Base-by-base conservation (phyloP, 1,140 invertebrate species). In the Leptinotarsa undecemlineata region DNA sequence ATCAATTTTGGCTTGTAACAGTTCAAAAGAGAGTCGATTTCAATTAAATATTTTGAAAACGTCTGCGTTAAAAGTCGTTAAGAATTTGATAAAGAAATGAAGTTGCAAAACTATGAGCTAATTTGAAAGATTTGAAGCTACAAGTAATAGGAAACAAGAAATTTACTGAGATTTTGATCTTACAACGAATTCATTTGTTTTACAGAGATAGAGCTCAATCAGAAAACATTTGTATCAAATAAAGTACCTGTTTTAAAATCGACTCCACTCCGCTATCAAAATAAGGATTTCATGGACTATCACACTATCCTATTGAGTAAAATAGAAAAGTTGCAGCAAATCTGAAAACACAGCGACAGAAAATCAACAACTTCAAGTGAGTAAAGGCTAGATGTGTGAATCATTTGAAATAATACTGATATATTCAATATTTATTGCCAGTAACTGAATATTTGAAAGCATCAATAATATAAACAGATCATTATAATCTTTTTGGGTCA, bases 1-100 rank as follows among this genome's bases (percentile, higher is more conserved):
- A 2, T 68, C 74, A 14, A 68, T 23, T 13, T 57, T 66, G 8
- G 68, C 76, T 23, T 74, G 75, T 20, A n/a, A 71, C 11, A 60
- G 3, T 68, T 69, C 17, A n/a, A 76, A 60, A 20, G 47, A 77
- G 21, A 84, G 81, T 66, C 83, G 33, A 33, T 26, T 82, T 19
- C 78, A 83, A 51, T 75, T 76, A 26, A 80, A 81, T 47, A 74
- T 82, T 19, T 74, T 85, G 15, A 79, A 77, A 72, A 85, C 81
- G 11, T 81, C 83, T 3, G 60, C 69, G 17, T 72, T 75, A 57
- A 83, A 79, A 74, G 63, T 66, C 14, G 70, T 23, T 33, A 33
- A 42, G 80, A 83, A 72, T 80, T 77, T 61, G 80, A 82, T 51
- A 77, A 74, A 64, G 75, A 81, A 68, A 80, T 84, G 20, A 42